Evolutionary conservation across 2,113 vertebrate genomes (phyloP).

Genomic region (Corapipo altera): DNA sequence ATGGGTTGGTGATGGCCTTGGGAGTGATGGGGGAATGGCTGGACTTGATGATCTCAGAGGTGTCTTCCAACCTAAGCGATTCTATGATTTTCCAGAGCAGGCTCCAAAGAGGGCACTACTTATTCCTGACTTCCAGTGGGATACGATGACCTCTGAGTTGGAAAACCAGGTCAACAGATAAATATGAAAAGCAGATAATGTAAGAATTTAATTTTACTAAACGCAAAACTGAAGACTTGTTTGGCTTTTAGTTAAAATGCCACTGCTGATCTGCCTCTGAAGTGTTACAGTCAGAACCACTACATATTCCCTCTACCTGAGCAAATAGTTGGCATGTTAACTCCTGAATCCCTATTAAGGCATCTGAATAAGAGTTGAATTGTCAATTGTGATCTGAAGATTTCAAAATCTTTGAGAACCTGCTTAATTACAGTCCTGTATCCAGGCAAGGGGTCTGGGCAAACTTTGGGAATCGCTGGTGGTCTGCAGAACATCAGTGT

Average conservation of each 20-base stretch:
- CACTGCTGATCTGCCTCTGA: background rate
- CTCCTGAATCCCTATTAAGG: background rate
- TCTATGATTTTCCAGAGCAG: background rate
- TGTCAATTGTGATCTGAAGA: background rate
- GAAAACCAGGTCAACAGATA: background rate
- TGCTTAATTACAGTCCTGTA: background rate
- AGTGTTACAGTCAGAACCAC: background rate
- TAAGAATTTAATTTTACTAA: background rate
- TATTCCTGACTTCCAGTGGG: background rate
- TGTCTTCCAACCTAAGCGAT: background rate
- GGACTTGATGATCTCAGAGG: background rate
- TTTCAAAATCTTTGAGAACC: background rate
- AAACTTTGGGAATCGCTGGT: background rate
- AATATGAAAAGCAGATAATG: background rate
- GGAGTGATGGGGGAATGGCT: background rate
- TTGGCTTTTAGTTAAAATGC: background rate
- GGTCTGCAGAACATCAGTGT: background rate
- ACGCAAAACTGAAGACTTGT: background rate
- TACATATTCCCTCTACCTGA: background rate
- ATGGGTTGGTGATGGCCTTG: background rate
- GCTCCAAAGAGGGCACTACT: rapidly evolving
- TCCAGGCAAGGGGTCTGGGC: background rate
- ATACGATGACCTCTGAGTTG: rapidly evolving
- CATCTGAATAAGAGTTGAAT: background rate
- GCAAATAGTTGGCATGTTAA: background rate